These are phyloP conservation scores for Harlomillsia oculata DNA, from an alignment of 1,140 invertebrate genomes.

Conservation along the genomic window DNA sequence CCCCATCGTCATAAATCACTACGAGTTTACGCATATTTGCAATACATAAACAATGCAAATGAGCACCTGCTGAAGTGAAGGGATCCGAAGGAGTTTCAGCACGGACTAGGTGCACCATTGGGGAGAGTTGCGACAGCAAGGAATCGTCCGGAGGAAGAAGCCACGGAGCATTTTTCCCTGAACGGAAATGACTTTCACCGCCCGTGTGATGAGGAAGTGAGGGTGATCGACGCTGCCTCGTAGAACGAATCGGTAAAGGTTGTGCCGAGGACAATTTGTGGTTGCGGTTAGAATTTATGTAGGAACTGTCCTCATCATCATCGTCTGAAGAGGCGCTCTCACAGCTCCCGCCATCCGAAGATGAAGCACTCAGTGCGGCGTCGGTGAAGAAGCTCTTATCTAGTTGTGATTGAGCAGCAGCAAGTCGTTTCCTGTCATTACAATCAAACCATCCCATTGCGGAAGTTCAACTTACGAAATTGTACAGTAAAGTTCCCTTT, in stretches of 20 bases:
- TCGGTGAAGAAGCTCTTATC: slow-evolving; percentile 16
- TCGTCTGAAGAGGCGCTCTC: not conserved
- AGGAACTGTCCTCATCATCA: slow-evolving; percentile 1
- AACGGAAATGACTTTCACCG: not conserved
- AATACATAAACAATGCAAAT: no score
- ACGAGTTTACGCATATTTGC: no score
- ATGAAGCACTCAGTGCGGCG: slow-evolving; percentile 17
- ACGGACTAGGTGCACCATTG: slow-evolving; percentile 16
- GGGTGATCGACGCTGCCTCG: no score
- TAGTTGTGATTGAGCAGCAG: slow-evolving; percentile 11
- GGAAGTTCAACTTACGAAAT: no score
- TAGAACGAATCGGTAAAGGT: no score
- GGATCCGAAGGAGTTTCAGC: slow-evolving; percentile 6
- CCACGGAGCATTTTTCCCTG: slow-evolving; percentile 19
- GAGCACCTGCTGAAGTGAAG: no score
- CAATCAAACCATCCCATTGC: slow-evolving; percentile 2
- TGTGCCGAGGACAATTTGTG: no score
- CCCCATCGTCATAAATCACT: no score
- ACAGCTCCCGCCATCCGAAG: slow-evolving; percentile 12
- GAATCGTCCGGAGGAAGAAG: slow-evolving; percentile 26
- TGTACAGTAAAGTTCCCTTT: no score
- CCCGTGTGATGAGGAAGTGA: not conserved
- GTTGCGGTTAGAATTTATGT: not conserved
- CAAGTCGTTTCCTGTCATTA: slow-evolving; percentile 19
- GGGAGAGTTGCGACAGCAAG: slow-evolving; percentile 21